Percentiles rank a stretch among this genome's conserved stretches.
phyloP scores from a whole-genome alignment of 2,888 invertebrate species.

The Mythimna albipuncta region DNA sequence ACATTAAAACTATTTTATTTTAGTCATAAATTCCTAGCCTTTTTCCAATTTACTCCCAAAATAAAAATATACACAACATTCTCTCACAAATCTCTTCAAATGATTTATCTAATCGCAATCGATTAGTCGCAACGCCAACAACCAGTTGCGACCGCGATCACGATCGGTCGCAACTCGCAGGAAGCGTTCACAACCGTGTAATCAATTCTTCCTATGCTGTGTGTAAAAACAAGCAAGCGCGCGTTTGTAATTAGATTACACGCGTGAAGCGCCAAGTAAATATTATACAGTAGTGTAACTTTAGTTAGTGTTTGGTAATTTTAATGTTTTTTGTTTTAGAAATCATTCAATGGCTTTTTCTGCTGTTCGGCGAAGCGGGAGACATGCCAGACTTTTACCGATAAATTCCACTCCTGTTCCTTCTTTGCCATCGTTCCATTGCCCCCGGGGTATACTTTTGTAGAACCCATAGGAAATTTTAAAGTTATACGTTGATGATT shows the following conservation, averaged over 20 bases:
- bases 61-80: background rate
- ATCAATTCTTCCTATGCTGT: conserved; percentile 61
- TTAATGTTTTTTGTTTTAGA: too few species aligned
- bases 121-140: conserved; percentile 41
- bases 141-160: conserved; percentile 53
- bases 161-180: conserved; percentile 39
- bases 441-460: too few species aligned
- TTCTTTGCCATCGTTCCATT: too few species aligned
- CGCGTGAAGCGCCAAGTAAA: conserved; percentile 39
- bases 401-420: too few species aligned
- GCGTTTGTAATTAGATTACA: conserved; percentile 70
- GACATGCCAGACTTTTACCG: too few species aligned
- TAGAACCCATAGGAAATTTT: too few species aligned
- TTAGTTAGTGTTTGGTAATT: background rate
- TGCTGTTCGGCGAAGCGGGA: too few species aligned
- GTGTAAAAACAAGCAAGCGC: conserved; percentile 50
- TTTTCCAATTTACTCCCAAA: too few species aligned
- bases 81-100: conserved; percentile 5
- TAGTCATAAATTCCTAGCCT: background rate
- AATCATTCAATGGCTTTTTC: too few species aligned
- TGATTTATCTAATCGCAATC: conserved; percentile 25
- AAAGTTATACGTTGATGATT: too few species aligned
- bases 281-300: conserved; percentile 42
- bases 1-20: background rate
- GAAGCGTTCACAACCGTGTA: conserved; percentile 57